A percentile compares a stretch with the other conserved stretches of the same genome.
These are phyloP conservation scores for Elanus axillaris DNA, from an alignment of 2,113 vertebrate species.

Conservation along the genomic window DNA sequence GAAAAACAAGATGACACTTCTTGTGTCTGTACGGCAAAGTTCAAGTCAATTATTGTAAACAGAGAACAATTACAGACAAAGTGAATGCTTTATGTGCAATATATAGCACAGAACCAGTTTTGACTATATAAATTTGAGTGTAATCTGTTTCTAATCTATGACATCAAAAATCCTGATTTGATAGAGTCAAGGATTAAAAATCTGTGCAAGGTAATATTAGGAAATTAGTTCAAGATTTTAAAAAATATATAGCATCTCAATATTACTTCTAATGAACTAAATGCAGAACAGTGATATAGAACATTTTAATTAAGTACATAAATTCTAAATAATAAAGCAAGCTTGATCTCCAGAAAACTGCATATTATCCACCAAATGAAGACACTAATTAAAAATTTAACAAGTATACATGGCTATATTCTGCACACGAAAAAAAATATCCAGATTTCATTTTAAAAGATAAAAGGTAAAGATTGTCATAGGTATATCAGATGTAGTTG, in stretches of 20 bases:
- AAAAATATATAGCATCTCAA: neutral
- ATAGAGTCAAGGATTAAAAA: neutral
- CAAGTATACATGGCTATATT: neutral
- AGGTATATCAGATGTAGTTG: neutral
- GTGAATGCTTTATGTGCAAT: neutral
- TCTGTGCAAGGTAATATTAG: neutral
- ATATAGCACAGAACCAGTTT: neutral
- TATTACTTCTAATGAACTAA: neutral
- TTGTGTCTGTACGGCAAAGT: neutral
- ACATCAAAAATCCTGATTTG: neutral
- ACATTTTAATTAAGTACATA: neutral
- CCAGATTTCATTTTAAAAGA: neutral
- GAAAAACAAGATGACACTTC: slow-evolving; percentile 15
- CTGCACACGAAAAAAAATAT: neutral
- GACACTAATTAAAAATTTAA: neutral
- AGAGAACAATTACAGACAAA: neutral
- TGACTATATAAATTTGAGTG: neutral
- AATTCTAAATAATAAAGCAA: neutral
- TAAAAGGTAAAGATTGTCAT: neutral
- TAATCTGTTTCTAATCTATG: neutral
- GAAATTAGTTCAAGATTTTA: neutral
- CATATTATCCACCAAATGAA: neutral
- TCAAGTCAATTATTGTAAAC: neutral
- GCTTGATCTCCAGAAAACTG: neutral
- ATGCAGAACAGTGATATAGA: neutral